Base-by-base conservation (phyloP, 2,797 vertebrate species). In the Clangula hyemalis region DNA sequence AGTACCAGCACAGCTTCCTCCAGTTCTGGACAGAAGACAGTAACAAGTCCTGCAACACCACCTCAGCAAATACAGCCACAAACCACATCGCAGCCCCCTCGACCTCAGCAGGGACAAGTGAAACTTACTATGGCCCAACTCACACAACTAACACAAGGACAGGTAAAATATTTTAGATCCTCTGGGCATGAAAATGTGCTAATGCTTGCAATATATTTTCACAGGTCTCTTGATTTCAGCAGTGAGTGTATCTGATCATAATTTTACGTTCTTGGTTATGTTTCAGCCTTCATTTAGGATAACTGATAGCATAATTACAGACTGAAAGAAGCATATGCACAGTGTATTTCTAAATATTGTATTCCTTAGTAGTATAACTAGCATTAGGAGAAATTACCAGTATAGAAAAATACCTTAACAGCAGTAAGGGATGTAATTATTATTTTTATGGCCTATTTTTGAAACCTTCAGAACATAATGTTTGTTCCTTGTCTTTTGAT, bases 91-190 rank as follows among this genome's bases (percentile, higher is more conserved):
- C 97, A 98, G 0, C 90, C 98, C 66, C 95, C 98, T 84, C 98
- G 98, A 4, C 97, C 98, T 1, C 99, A 99, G 85, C 99, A 99
- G 91, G 98, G 98, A 36, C 99, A 99, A 85, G 99, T 99, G 90
- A 99, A 99, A 93, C 98, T 99, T n/a, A 99, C 98, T 43, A 98
- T 99, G 98, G 98, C 99, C 27, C 99, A 99, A 66, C 98, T 99
- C 80, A 98, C 99, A 1, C 99, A 99, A 92, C 98, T 99, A 57
- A 99, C 99, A 11, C 99, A 99, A 97, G 99, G 97, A 85, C 98
- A 99, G 97, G 99, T 99, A 96, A 98, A 96, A 73, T 53, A 11
- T 54, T 53, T 32, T 30, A 15, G 68, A 76, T 24, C 34, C 49
- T 34, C 36, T 56, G 15, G 7, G 8, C 11, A 4, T 41, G 47